These are phyloP conservation scores for Parascotia fuliginaria DNA, from an alignment of 2,888 invertebrate species.

Conservation along the genomic window DNA sequence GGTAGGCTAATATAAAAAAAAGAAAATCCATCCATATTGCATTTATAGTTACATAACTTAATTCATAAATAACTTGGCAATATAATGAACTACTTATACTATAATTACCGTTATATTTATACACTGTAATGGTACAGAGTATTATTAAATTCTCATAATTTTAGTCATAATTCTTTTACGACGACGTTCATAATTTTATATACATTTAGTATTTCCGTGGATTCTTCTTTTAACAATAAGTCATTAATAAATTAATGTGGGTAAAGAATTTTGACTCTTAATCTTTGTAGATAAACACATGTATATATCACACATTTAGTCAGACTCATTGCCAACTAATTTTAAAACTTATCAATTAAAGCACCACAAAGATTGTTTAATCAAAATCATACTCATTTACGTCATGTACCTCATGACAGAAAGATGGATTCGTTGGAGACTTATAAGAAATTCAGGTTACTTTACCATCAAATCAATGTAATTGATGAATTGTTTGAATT, in stretches of 20 bases:
- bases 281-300: slow-evolving; percentile 31
- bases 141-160: slow-evolving; percentile 35
- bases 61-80: not conserved
- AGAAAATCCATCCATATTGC: too few relatives aligned
- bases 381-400: too few relatives aligned
- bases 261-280: slow-evolving; percentile 48
- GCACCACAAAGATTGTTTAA: too few relatives aligned
- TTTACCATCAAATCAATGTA: too few relatives aligned
- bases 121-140: slow-evolving; percentile 11
- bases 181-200: slow-evolving; percentile 40
- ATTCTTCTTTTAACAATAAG: slow-evolving; percentile 54
- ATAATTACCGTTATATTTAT: slow-evolving; percentile 34
- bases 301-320: not conserved
- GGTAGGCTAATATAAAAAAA: too few relatives aligned
- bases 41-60: not conserved
- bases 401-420: too few relatives aligned
- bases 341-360: too few relatives aligned
- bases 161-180: slow-evolving; percentile 21
- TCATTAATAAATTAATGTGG: slow-evolving; percentile 52
- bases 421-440: too few relatives aligned
- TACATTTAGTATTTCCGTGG: slow-evolving; percentile 49
- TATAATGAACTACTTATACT: slow-evolving; percentile 9
- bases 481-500: too few relatives aligned
- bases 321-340: too few relatives aligned
- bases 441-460: too few relatives aligned